Evolutionary conservation across 1,140 invertebrate species (phyloP).

Genomic region (Hestina assimilis): DNA sequence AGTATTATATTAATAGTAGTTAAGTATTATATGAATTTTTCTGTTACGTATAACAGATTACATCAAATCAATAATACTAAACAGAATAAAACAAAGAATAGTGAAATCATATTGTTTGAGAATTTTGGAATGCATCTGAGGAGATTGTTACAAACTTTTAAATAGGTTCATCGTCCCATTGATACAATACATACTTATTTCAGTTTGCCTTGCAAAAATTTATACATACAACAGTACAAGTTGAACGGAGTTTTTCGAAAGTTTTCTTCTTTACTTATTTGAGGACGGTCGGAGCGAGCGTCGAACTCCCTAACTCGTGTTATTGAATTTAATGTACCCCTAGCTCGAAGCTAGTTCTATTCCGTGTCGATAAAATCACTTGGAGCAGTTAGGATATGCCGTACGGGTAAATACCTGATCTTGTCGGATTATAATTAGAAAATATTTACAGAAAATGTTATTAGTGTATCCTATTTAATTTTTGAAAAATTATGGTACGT

Average conservation of each 20-base stretch:
- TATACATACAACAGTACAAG: constrained; percentile 66
- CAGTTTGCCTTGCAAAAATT: constrained; percentile 57
- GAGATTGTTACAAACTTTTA: constrained; percentile 6
- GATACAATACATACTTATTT: constrained; percentile 49
- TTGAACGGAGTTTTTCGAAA: constrained; percentile 68
- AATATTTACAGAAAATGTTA: too few relatives aligned
- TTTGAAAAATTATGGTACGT: too few relatives aligned
- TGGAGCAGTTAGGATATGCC: constrained; percentile 40
- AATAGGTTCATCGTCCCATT: constrained; percentile 32
- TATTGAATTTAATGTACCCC: constrained; percentile 76
- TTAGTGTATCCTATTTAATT: too few relatives aligned
- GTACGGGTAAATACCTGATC: constrained; percentile 17
- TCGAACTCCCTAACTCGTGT: constrained; percentile 75
- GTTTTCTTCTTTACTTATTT: constrained; percentile 75
- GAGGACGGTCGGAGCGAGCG: constrained; percentile 73
- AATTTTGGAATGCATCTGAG: constrained; percentile 2
- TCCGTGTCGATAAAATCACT: constrained; percentile 67
- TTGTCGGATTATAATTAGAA: too few relatives aligned
- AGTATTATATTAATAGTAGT: too few relatives aligned
- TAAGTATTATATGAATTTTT: too few relatives aligned
- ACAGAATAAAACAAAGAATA: neutral
- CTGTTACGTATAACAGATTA: too few relatives aligned
- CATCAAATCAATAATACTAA: neutral
- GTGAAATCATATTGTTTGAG: constrained; percentile 10
- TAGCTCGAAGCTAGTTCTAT: constrained; percentile 55